Evolutionary conservation across 2,888 invertebrate genomes (phyloP), one percentile per base, ranked within the genome.

Genomic region (Brachypalpus laphriformis): DNA sequence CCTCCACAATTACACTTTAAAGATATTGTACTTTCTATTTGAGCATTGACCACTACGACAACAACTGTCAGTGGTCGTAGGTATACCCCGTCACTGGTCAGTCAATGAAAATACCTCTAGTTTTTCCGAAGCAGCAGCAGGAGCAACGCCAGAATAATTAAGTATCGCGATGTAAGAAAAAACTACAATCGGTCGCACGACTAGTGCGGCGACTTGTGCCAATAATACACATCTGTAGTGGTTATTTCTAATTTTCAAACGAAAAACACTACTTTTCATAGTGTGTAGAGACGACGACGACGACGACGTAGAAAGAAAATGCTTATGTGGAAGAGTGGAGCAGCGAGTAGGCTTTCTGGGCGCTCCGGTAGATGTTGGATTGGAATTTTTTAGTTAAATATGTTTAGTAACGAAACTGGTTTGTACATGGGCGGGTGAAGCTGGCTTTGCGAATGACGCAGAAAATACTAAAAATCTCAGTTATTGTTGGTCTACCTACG

Each of bases 341-440:
- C 72, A 66, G 37, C 7, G 16, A 78, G 72, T 82, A 77, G 82
- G 78, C 68, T 82, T 82, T 61, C 72, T 82, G 82, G 72, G 78
- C 66, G 61, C 72, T 54, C 72, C 61, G 66, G 56, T 72, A 78
- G 66, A 78, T 66, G 77, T 82, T 72, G 54, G 61, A 72, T 78
- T 63, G 81, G 74, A 70, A 63, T 74, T 51, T 82, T 66, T 80
- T 68, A 66, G 80, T 74, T 80, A 77, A 82, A 82, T 72, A 72
- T 72, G 72, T 82, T 82, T 82, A 82, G 82, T 82, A 78, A 72
- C 72, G 78, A 82, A 82, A 82, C 82, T 82, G 82, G 82, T 82
- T 82, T 82, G 66, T 78, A 78, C 71, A 78, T 78, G 82, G 72
- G 78, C 78, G 78, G 82, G 31, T 63, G 70, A 78, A 71, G 59